Conservation (phyloP, 2,888 invertebrate species). For the Limenitis arthemis region DNA sequence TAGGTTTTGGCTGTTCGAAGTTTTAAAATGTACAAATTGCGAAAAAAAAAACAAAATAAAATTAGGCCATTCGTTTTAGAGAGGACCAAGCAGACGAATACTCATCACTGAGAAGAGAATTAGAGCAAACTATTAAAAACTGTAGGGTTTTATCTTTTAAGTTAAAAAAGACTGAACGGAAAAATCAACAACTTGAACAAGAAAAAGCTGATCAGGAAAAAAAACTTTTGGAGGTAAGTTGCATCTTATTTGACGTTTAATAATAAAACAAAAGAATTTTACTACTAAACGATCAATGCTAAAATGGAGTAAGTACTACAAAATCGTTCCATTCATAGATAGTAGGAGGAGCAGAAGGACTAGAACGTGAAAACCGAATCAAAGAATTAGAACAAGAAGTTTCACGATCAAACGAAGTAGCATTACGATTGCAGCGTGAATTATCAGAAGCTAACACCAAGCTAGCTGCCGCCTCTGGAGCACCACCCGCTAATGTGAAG, state of each 20-base stretch:
- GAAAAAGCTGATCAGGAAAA: constrained; percentile 85
- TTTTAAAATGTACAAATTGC: not conserved
- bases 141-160: constrained; percentile 98
- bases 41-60: constrained; percentile 3
- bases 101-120: constrained; percentile 91
- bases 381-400: constrained; percentile 91
- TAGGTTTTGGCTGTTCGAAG: too few species aligned
- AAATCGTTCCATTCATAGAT: constrained; percentile 38
- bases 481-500: constrained; percentile 61
- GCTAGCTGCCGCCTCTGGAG: constrained; percentile 53
- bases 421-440: constrained; percentile 78
- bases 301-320: not conserved
- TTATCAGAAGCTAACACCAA: constrained; percentile 77
- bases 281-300: not conserved
- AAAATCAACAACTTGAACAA: constrained; percentile 87
- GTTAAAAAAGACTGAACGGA: constrained; percentile 94
- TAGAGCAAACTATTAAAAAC: constrained; percentile 97
- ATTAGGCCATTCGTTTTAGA: constrained; percentile 51
- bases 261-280: not conserved
- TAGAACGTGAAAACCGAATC: constrained; percentile 77
- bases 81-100: constrained; percentile 99
- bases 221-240: constrained; percentile 70
- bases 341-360: constrained; percentile 72
- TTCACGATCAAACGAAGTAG: constrained; percentile 82
- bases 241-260: constrained; percentile 13